Percentiles rank a stretch among this genome's conserved stretches.
phyloP scores from a whole-genome alignment of 2,888 invertebrate genomes.

The Sceliomorpha sp. region DNA sequence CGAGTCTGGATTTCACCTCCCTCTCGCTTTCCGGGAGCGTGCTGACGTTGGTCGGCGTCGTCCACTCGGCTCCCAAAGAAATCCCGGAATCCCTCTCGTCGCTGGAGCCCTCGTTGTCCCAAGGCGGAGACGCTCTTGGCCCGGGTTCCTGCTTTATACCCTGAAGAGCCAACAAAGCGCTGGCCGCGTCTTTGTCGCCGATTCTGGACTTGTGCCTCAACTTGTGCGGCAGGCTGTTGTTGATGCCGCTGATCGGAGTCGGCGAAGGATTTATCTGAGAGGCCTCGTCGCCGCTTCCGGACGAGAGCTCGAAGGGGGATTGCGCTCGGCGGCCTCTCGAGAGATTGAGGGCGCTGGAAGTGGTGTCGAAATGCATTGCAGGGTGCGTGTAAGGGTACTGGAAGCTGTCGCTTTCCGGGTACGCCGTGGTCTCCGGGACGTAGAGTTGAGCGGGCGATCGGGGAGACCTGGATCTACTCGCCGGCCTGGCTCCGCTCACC shows the following conservation, averaged over 20 bases:
- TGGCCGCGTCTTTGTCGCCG: constrained; percentile 93
- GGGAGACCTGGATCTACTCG: constrained; percentile 76
- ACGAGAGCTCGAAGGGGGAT: constrained; percentile 91
- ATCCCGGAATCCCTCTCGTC: constrained; percentile 95
- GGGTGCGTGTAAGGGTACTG: constrained; percentile 82
- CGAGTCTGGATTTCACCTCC: constrained; percentile 91
- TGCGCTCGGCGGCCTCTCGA: constrained; percentile 83
- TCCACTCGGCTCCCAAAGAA: constrained; percentile 88
- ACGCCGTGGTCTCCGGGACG: constrained; percentile 74
- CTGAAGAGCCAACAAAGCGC: constrained; percentile 89
- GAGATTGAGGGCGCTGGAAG: constrained; percentile 87
- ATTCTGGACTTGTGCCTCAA: constrained; percentile 94
- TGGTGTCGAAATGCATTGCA: constrained; percentile 82
- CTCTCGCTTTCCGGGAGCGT: constrained; percentile 84
- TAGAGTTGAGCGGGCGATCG: constrained; percentile 76
- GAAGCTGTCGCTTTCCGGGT: constrained; percentile 79
- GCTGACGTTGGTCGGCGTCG: constrained; percentile 63
- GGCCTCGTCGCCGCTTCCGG: constrained; percentile 85
- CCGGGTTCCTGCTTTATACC: constrained; percentile 93
- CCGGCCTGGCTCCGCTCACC: constrained; percentile 75
- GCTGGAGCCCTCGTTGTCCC: constrained; percentile 94
- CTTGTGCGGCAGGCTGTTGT: constrained; percentile 93
- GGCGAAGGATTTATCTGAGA: constrained; percentile 82
- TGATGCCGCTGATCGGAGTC: constrained; percentile 81
- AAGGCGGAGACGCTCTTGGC: constrained; percentile 89